phyloP scores from a whole-genome alignment of 2,797 vertebrate genomes.

The Gastrophryne carolinensis region DNA sequence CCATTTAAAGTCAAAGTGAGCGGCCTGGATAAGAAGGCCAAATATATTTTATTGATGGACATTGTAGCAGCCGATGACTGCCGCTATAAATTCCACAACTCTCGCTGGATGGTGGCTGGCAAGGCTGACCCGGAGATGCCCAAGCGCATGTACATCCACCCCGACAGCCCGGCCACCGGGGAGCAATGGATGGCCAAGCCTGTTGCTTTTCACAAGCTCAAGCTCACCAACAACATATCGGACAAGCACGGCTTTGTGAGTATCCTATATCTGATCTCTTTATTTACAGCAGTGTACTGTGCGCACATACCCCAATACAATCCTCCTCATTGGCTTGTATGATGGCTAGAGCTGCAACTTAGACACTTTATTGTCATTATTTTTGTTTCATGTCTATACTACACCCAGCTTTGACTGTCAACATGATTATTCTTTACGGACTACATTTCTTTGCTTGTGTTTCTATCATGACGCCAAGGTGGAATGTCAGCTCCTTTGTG shows the following conservation, averaged over 20 bases:
- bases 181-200: slow-evolving; percentile 99
- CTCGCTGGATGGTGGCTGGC: slow-evolving; percentile 97
- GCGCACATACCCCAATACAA: too few relatives aligned
- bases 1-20: slow-evolving; percentile 96
- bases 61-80: slow-evolving; percentile 96
- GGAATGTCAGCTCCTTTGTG: not conserved
- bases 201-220: slow-evolving; percentile 96
- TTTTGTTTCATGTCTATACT: too few relatives aligned
- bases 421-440: too few relatives aligned
- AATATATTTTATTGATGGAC: slow-evolving; percentile 96
- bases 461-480: not conserved
- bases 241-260: slow-evolving; percentile 99
- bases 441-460: not conserved
- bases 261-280: slow-evolving; percentile 55
- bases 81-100: slow-evolving; percentile 97
- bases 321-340: too few relatives aligned
- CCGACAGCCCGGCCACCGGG: slow-evolving; percentile 93
- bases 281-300: too few relatives aligned
- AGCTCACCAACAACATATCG: slow-evolving; percentile 97
- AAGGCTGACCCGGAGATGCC: slow-evolving; percentile 98
- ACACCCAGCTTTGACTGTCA: too few relatives aligned
- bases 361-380: too few relatives aligned
- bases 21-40: slow-evolving; percentile 95
- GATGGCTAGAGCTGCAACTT: too few relatives aligned
- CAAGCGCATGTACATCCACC: slow-evolving; percentile 98